Conservation (phyloP, 2,113 vertebrate genomes). For the Myrmecobius fasciatus region DNA sequence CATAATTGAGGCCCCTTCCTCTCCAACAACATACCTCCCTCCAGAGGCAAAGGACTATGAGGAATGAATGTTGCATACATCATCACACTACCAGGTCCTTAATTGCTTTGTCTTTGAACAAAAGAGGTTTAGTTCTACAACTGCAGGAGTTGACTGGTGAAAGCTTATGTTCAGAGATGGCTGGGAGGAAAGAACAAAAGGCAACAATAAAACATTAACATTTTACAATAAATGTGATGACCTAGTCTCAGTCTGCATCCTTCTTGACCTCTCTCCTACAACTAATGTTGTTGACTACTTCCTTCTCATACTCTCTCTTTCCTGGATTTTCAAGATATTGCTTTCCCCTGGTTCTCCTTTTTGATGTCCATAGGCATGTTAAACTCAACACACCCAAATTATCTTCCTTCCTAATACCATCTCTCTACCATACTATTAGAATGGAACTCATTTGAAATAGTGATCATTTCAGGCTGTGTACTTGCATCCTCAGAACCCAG, state of each 20-base stretch:
- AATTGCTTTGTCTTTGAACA: neutral
- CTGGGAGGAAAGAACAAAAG: neutral
- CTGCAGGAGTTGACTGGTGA: neutral
- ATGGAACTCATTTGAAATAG: neutral
- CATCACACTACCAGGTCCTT: neutral
- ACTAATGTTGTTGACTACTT: neutral
- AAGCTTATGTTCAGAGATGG: neutral
- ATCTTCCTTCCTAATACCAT: neutral
- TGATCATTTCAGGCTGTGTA: neutral
- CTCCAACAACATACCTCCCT: neutral
- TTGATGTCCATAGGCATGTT: neutral
- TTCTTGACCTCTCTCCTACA: neutral
- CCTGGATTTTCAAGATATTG: neutral
- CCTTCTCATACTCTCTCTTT: neutral
- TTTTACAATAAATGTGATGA: neutral
- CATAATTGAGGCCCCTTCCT: neutral
- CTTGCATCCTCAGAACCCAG: neutral
- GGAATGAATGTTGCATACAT: neutral
- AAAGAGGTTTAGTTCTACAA: neutral
- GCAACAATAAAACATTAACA: neutral
- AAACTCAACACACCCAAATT: neutral
- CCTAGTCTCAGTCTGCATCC: neutral
- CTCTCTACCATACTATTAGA: neutral
- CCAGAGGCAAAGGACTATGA: neutral
- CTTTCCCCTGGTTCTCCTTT: neutral